phyloP scores from a whole-genome alignment of 2,113 vertebrate genomes.

The Scophthalmus maximus region DNA sequence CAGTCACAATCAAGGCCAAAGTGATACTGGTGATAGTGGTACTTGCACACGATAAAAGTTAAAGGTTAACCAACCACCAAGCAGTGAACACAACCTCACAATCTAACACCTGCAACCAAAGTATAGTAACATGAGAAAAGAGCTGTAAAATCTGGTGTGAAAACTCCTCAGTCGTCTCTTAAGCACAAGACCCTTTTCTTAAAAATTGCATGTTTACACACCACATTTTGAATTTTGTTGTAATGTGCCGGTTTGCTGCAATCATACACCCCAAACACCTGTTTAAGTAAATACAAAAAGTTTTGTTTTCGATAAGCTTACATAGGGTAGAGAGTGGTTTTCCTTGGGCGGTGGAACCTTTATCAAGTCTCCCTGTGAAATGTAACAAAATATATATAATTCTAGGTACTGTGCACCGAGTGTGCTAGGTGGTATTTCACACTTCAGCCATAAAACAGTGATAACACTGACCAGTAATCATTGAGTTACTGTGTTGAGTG shows the following conservation, averaged over 20 bases:
- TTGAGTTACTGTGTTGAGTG: background rate
- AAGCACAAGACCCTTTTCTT: background rate
- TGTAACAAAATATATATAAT: constrained; percentile 73
- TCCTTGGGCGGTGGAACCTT: constrained; percentile 71
- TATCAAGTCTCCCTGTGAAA: constrained; percentile 84
- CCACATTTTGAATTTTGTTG: constrained; percentile 67
- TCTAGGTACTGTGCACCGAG: background rate
- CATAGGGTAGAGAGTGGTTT: constrained; percentile 71
- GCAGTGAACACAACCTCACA: constrained; percentile 18
- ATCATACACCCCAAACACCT: constrained; percentile 66
- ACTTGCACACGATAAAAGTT: background rate
- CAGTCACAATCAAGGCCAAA: constrained; percentile 25
- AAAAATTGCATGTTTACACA: constrained; percentile 29
- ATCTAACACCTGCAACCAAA: constrained; percentile 26
- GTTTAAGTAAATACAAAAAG: constrained; percentile 41
- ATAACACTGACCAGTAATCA: background rate
- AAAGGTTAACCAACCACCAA: constrained; percentile 61
- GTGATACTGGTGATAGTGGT: background rate
- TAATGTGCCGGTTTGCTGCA: constrained; percentile 25
- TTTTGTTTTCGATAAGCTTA: constrained; percentile 72
- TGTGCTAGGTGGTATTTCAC: constrained; percentile 13
- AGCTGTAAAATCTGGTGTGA: constrained; percentile 62
- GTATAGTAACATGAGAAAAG: constrained; percentile 24
- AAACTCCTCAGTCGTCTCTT: constrained; percentile 7
- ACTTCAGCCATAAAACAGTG: constrained; percentile 1